These are phyloP conservation scores for Arctopsyche grandis DNA, from an alignment of 1,140 invertebrate genomes.

Conservation along the genomic window DNA sequence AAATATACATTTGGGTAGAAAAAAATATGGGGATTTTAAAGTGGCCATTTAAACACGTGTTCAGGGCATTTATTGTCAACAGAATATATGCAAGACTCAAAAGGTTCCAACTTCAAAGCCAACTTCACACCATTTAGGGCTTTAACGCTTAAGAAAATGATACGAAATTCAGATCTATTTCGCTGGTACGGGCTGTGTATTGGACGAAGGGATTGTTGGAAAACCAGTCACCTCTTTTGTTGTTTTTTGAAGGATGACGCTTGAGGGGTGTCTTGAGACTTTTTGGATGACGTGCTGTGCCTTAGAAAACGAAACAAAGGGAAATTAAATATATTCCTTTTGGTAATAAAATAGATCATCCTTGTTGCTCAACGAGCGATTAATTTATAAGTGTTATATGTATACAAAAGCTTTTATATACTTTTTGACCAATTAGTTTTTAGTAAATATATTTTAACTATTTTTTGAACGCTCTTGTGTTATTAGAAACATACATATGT, in stretches of 20 bases:
- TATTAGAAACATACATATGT: no score
- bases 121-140: neutral
- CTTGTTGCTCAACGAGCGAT: neutral
- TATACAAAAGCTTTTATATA: no score
- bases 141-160: neutral
- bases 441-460: no score
- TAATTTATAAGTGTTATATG: conserved; percentile 4
- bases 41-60: conserved; percentile 52
- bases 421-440: no score
- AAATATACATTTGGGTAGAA: conserved; percentile 38
- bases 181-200: neutral
- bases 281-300: conserved; percentile 11
- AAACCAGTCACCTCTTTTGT: conserved; percentile 48
- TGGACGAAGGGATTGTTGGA: conserved; percentile 8
- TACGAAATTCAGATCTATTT: neutral
- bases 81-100: neutral
- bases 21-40: conserved; percentile 43
- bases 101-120: neutral
- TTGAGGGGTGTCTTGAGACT: conserved; percentile 35
- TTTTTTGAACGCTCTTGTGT: no score
- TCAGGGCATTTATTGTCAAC: conserved; percentile 50
- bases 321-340: conserved; percentile 6
- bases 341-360: conserved; percentile 4
- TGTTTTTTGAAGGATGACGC: conserved; percentile 39
- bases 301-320: conserved; percentile 11